Base-by-base conservation (phyloP, 1,140 invertebrate genomes). In the Cotesia typhae region DNA sequence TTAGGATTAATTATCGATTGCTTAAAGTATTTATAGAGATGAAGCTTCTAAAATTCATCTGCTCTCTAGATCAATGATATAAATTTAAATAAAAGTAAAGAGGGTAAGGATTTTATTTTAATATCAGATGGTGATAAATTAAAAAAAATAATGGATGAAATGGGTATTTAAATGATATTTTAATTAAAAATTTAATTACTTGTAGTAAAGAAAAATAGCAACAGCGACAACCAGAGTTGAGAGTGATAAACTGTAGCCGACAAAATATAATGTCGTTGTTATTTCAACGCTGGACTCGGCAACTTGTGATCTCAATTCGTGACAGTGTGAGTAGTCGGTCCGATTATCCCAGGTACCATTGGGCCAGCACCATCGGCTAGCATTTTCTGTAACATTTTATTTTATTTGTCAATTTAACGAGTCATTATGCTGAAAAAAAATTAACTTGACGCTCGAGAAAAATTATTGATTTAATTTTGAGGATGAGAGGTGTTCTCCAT, bases 151-250 rank as follows among this genome's bases (percentile, higher is more conserved):
- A 51, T 12, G 17, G 67, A 41, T 65, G 38, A 38, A 64, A 72
- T 68, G 20, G 9, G 9, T 52, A 37, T 57, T 9, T 61, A 47
- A 37, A 35, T 10, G 60, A 53, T 47, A 41, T 53, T 20, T 9
- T 55, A 12, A n/a, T 36, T 14, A 57, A n/a, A 70, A 51, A 51
- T 60, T 55, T 28, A 89, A 91, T 90, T 88, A 95, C 94, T 95
- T 94, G 89, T 93, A 95, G 82, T 93, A 93, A 47, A 94, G 83
- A 85, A 95, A 95, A 75, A 95, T 94, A 74, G 89, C 90, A 41
- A 95, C 89, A 20, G 94, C 94, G 37, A 94, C 87, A 9, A 90
- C 85, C 10, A 95, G 88, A 0, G 92, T 92, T n/a, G 92, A 86
- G 5, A 95, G 88, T n/a, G 94, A 95, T 47, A 94, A 84, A 14